These are phyloP conservation scores for Micoletzkya japonica DNA, from an alignment of 2,888 invertebrate species.

Conservation along the genomic window DNA sequence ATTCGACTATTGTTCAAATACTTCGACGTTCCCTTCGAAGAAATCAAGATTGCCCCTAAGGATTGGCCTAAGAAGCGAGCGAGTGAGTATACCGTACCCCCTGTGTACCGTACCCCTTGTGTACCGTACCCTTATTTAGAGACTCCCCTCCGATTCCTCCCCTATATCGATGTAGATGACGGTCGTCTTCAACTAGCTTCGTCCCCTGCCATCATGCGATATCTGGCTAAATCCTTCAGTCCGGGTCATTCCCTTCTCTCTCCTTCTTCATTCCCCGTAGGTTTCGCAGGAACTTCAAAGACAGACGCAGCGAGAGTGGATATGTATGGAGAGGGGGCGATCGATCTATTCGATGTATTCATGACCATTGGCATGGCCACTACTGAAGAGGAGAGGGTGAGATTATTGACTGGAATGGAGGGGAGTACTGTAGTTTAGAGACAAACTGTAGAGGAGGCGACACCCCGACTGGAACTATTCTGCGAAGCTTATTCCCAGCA, in stretches of 20 bases:
- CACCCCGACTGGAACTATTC: constrained; percentile 5
- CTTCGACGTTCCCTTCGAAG: constrained; percentile 28
- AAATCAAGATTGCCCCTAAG: constrained; percentile 24
- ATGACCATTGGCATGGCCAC: constrained; percentile 5
- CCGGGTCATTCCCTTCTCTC: constrained; percentile 1
- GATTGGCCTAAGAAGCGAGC: constrained; percentile 29
- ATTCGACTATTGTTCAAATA: constrained; percentile 27
- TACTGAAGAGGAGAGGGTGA: background rate
- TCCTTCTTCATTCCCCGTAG: background rate
- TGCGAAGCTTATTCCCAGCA: constrained; percentile 7
- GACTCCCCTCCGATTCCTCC: constrained; percentile 18
- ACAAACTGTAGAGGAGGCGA: constrained; percentile 4
- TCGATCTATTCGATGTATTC: constrained; percentile 26
- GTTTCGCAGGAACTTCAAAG: constrained; percentile 25
- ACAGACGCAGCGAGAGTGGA: constrained; percentile 23
- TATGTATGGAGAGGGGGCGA: constrained; percentile 27
- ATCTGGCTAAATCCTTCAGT: constrained; percentile 23
- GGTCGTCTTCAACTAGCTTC: constrained; percentile 4
- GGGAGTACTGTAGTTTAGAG: background rate
- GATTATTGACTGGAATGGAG: background rate
- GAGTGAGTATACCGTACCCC: constrained; percentile 19
- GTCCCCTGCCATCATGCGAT: constrained; percentile 22
- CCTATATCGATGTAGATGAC: constrained; percentile 24
- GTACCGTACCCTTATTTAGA: background rate
- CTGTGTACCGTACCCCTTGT: background rate